Percentiles rank a stretch among this genome's conserved stretches.
These are phyloP conservation scores for Gastracanthus pulcherrimus DNA, from an alignment of 2,888 invertebrate genomes.

Conservation along the genomic window DNA sequence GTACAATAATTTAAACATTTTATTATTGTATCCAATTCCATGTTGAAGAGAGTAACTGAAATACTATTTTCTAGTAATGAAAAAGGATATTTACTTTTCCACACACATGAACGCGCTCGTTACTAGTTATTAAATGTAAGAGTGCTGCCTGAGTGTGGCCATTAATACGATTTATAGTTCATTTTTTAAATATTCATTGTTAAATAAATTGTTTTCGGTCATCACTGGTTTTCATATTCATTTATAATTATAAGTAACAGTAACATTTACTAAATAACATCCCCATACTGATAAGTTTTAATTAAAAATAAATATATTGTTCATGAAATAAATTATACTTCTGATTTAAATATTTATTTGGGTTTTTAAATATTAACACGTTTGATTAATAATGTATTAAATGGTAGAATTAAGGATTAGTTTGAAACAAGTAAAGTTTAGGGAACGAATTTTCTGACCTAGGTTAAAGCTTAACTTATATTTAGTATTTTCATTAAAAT, in stretches of 20 bases:
- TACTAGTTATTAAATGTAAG: conserved; percentile 58
- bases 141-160: conserved; percentile 70
- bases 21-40: neutral
- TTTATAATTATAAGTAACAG: neutral
- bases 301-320: too few relatives aligned
- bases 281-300: too few relatives aligned
- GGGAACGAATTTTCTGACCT: neutral
- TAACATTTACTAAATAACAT: neutral
- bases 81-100: conserved; percentile 66
- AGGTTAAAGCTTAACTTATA: too few relatives aligned
- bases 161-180: neutral
- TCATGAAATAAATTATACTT: too few relatives aligned
- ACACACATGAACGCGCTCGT: conserved; percentile 69
- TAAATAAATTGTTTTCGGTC: neutral
- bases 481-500: neutral
- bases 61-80: conserved; percentile 33
- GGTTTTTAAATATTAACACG: too few relatives aligned
- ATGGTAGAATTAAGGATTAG: too few relatives aligned
- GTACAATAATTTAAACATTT: neutral
- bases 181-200: neutral
- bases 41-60: neutral
- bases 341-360: too few relatives aligned
- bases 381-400: too few relatives aligned
- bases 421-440: too few relatives aligned
- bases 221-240: neutral